Evolutionary conservation across 1,140 invertebrate species (phyloP).

Genomic region (Vollenhovia emeryi): DNA sequence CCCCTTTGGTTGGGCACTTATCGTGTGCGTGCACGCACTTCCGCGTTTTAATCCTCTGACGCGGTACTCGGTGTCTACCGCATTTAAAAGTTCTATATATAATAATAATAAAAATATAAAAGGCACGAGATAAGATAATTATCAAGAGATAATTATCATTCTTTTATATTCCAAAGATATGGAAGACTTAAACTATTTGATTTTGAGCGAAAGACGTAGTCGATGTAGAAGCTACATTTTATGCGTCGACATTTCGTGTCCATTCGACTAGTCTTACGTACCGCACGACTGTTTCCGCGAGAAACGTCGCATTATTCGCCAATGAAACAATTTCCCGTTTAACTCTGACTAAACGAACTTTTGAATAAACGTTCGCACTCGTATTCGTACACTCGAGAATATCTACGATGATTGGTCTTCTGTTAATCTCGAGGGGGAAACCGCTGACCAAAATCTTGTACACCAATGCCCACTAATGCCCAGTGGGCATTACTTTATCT

Average conservation of each 20-base stretch:
- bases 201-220: background rate
- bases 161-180: background rate
- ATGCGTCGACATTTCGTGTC: background rate
- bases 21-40: conserved; percentile 53
- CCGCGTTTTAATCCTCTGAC: conserved; percentile 58
- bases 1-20: conserved; percentile 41
- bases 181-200: background rate
- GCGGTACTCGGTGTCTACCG: conserved; percentile 4
- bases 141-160: background rate
- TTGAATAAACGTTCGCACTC: background rate
- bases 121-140: background rate
- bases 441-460: too few species aligned
- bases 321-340: conserved; percentile 50
- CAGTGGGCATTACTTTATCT: too few species aligned
- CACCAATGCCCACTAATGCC: too few species aligned
- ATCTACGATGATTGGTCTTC: background rate
- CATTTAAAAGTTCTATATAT: conserved; percentile 48
- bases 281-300: conserved; percentile 33
- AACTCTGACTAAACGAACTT: background rate
- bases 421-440: background rate
- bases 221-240: background rate
- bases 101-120: conserved; percentile 22
- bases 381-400: background rate
- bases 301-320: conserved; percentile 44
- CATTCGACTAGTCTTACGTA: conserved; percentile 3